These are phyloP conservation scores for Strigamia maritima DNA, from an alignment of 2,888 invertebrate genomes.

Conservation along the genomic window DNA sequence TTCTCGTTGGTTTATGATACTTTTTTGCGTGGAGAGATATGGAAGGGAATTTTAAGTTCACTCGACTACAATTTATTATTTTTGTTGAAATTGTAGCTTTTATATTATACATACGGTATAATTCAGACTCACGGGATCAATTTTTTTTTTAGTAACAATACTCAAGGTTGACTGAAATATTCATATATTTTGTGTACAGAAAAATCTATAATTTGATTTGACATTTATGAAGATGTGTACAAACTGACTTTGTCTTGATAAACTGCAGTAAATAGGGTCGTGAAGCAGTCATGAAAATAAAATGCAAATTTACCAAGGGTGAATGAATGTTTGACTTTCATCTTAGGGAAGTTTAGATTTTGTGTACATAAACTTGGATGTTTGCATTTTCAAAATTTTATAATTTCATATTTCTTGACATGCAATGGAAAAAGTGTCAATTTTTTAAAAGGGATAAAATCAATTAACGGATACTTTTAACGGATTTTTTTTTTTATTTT, in stretches of 20 bases:
- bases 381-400: not conserved
- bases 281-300: not conserved
- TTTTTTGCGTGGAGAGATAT: too few relatives aligned
- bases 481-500: not conserved
- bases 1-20: too few relatives aligned
- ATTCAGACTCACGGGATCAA: not conserved
- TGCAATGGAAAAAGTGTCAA: not conserved
- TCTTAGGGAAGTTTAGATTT: not conserved
- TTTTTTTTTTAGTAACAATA: not conserved
- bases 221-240: not conserved
- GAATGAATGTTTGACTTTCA: conserved; percentile 7
- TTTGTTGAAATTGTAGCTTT: not conserved
- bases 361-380: not conserved
- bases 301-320: not conserved
- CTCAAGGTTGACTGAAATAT: not conserved
- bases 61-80: not conserved
- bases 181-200: not conserved
- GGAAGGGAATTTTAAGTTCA: not conserved
- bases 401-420: not conserved
- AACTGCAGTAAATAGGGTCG: not conserved
- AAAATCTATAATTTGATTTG: not conserved
- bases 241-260: not conserved
- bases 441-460: not conserved
- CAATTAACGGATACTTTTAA: not conserved
- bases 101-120: not conserved